Evolutionary conservation across 2,113 vertebrate species (phyloP), one percentile per base, ranked within the genome.

Genomic region (Isurus oxyrinchus): DNA sequence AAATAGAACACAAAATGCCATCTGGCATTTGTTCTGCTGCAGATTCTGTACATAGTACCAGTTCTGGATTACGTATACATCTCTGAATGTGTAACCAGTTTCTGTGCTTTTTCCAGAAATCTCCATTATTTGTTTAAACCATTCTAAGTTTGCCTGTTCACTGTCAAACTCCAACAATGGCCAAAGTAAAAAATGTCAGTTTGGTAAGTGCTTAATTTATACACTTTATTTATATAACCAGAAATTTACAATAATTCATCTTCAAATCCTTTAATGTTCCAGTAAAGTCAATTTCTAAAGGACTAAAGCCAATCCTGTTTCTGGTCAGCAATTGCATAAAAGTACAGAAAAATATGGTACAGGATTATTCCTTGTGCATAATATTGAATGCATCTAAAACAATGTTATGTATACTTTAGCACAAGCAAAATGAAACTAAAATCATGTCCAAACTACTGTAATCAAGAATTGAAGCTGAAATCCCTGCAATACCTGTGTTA

Each of bases 151-250:
- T 94, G 35, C 59, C 35, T 63, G 90, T 40, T 66, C 59, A 94
- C 61, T 40, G 21, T 63, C 19, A 40, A n/a, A 13, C 19, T 63
- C 6, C 10, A 90, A 44, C 81, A 86, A 90, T 27, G 35, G 87
- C 0, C 55, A 61, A 40, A 61, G 90, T 35, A 40, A 95, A 44
- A 69, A 95, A 72, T 72, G 25, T 31, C 67, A 69, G 55, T 55
- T 67, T 31, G 66, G 1, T 49, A 76, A 95, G 66, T 69, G 67
- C 49, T 95, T 35, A 53, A 72, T 72, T 35, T 95, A 67, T 72
- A 95, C 94, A 95, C 27, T 95, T 95, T 95, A 95, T 95, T 95
- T 95, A 55, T 76, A 72, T 49, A 95, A 95, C 94, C 67, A 76
- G 67, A 72, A 66, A 95, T 72, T 95, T 95, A 95, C 94, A 95